phyloP scores from a whole-genome alignment of 1,140 invertebrate species.

The Adelges cooleyi region DNA sequence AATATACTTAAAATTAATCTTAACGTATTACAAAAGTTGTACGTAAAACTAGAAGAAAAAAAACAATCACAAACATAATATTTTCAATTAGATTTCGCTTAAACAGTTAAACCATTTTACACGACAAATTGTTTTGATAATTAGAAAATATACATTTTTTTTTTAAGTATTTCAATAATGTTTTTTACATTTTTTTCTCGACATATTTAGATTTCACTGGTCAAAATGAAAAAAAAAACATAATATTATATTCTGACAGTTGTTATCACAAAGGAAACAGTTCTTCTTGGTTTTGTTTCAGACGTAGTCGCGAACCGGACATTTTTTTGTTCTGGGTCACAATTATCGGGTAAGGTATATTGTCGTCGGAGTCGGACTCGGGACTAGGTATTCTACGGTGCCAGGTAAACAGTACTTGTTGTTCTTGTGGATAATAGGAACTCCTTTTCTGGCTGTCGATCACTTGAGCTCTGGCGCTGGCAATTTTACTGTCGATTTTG shows the following conservation, averaged over 20 bases:
- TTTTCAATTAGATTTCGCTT: no score
- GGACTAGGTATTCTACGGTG: constrained; percentile 10
- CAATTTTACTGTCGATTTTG: constrained; percentile 76
- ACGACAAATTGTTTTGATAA: no score
- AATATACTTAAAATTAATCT: no score
- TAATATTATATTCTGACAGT: background rate
- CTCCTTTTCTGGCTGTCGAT: constrained; percentile 62
- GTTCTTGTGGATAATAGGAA: constrained; percentile 44
- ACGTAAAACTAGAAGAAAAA: no score
- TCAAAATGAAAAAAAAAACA: no score
- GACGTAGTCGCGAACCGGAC: constrained; percentile 59
- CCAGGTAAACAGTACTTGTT: constrained; percentile 17
- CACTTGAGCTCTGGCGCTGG: constrained; percentile 71
- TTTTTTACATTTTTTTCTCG: no score
- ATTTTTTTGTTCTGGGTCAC: constrained; percentile 67
- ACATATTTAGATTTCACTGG: no score
- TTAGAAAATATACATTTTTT: no score
- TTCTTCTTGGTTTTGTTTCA: constrained; percentile 74
- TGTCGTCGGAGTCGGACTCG: constrained; percentile 15
- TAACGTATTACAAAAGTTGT: no score
- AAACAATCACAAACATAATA: no score
- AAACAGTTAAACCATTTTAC: no score
- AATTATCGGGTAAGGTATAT: constrained; percentile 52
- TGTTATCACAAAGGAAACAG: constrained; percentile 45
- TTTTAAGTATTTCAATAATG: no score